Evolutionary conservation across 2,113 vertebrate species (phyloP).

Genomic region (Meles meles): DNA sequence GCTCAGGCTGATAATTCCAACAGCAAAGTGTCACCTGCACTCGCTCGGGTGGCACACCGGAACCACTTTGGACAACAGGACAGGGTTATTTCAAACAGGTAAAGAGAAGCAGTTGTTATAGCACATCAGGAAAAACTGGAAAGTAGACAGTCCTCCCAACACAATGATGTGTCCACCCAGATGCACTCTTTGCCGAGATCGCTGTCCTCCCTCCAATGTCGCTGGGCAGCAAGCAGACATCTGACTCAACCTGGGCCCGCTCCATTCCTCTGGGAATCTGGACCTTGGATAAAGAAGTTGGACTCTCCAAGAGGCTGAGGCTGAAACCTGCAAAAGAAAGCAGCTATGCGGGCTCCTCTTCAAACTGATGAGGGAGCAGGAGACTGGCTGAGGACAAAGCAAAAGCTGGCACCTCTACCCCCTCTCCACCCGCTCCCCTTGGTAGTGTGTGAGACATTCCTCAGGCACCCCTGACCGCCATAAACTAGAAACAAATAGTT

Average conservation of each 20-base stretch:
- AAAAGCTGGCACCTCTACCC: too few relatives aligned
- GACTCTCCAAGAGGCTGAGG: background rate
- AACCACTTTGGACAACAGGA: background rate
- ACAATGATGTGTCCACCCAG: background rate
- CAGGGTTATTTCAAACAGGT: background rate
- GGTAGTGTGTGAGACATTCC: too few relatives aligned
- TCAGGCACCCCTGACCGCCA: too few relatives aligned
- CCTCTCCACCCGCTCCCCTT: too few relatives aligned
- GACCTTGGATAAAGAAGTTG: background rate
- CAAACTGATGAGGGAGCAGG: too few relatives aligned
- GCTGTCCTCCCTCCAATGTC: background rate
- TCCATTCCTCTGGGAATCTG: background rate
- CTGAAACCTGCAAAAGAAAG: background rate
- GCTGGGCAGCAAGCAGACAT: background rate
- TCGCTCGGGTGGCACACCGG: too few relatives aligned
- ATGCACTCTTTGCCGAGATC: background rate
- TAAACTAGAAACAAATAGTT: too few relatives aligned
- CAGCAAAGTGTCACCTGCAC: background rate
- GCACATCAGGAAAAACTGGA: background rate
- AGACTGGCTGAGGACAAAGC: too few relatives aligned
- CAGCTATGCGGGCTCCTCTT: background rate
- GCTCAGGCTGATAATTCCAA: background rate
- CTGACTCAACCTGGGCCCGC: background rate
- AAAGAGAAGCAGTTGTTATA: background rate
- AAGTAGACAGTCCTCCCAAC: background rate